These are phyloP conservation scores for Psittacula derbiana DNA, from an alignment of 2,797 vertebrate species.

Conservation along the genomic window DNA sequence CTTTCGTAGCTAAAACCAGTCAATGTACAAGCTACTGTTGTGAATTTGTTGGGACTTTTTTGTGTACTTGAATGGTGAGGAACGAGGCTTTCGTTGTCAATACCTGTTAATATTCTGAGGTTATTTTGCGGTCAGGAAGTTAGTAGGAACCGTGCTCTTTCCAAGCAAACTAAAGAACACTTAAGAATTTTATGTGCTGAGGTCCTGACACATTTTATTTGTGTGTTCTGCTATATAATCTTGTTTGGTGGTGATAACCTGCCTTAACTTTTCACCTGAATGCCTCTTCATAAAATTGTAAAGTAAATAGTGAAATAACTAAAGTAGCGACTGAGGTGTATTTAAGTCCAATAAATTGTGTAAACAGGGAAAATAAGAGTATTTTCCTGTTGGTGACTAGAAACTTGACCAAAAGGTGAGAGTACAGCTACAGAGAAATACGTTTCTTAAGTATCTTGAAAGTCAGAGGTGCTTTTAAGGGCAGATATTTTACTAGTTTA, in stretches of 20 bases:
- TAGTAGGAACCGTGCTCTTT: not conserved
- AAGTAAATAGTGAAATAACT: slow-evolving; percentile 11
- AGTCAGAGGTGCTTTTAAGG: not conserved
- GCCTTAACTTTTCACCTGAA: not conserved
- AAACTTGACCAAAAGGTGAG: not conserved
- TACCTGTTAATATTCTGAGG: not conserved
- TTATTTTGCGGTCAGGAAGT: not conserved
- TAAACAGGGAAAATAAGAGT: not conserved
- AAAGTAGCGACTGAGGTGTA: not conserved
- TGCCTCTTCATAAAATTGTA: slow-evolving; percentile 10
- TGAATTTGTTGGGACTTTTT: fast-evolving
- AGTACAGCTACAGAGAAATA: not conserved
- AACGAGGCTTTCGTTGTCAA: not conserved
- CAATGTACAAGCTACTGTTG: not conserved
- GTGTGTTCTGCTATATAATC: slow-evolving; percentile 6
- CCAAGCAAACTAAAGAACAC: not conserved
- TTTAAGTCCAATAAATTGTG: slow-evolving; percentile 17
- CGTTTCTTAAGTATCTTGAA: not conserved
- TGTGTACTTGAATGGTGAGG: not conserved
- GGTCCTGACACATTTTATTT: not conserved
- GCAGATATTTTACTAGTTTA: not conserved
- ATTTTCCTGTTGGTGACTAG: not conserved
- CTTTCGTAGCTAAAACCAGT: not conserved
- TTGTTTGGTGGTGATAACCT: not conserved
- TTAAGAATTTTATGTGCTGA: not conserved